Evolutionary conservation across 2,888 invertebrate species (phyloP).

Genomic region (Cephus nigrinus): DNA sequence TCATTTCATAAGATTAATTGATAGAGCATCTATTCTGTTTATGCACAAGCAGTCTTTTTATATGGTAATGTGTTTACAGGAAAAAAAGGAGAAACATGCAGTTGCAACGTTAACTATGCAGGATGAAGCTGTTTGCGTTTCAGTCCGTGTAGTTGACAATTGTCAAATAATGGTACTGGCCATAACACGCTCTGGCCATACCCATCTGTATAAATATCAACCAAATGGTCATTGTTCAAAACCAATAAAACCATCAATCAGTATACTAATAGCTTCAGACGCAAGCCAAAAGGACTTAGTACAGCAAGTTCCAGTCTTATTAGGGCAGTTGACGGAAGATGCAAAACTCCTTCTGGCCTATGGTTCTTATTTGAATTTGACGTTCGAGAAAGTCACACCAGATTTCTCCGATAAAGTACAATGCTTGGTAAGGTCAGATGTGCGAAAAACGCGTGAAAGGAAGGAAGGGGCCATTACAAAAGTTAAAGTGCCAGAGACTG

Average conservation of each 20-base stretch:
- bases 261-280: slow-evolving; percentile 73
- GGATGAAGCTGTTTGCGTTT: slow-evolving; percentile 73
- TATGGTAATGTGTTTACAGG: slow-evolving; percentile 32
- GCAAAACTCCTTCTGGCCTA: slow-evolving; percentile 53
- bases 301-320: slow-evolving; percentile 70
- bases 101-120: slow-evolving; percentile 76
- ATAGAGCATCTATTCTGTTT: neutral
- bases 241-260: slow-evolving; percentile 74
- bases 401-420: slow-evolving; percentile 66
- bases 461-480: slow-evolving; percentile 62
- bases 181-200: slow-evolving; percentile 80
- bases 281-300: slow-evolving; percentile 65
- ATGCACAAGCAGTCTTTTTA: neutral
- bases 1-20: neutral
- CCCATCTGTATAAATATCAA: slow-evolving; percentile 82
- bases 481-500: slow-evolving; percentile 63
- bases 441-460: slow-evolving; percentile 53
- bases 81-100: slow-evolving; percentile 67
- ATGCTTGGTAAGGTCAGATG: slow-evolving; percentile 67
- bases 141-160: slow-evolving; percentile 68
- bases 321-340: slow-evolving; percentile 57
- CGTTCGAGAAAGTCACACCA: slow-evolving; percentile 55
- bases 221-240: slow-evolving; percentile 78
- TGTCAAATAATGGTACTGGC: slow-evolving; percentile 69
- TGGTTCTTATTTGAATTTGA: slow-evolving; percentile 47